phyloP scores from a whole-genome alignment of 2,888 invertebrate species.

The Strigamia crassipes region DNA sequence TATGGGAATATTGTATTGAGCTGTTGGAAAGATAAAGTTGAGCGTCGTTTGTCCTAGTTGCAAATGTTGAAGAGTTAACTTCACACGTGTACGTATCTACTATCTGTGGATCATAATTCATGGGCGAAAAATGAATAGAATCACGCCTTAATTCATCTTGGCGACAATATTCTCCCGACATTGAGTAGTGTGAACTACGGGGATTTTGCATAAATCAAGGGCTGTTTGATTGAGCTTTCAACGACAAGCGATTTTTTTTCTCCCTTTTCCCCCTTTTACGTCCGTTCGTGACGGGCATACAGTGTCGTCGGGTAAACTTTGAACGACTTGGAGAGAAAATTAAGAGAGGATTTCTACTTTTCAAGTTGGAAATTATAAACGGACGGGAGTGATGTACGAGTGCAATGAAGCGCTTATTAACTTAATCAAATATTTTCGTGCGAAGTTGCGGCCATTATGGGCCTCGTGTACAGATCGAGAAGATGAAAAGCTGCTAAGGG shows the following conservation, averaged over 20 bases:
- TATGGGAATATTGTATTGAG: constrained; percentile 16
- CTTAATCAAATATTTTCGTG: constrained; percentile 2
- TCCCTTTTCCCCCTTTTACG: constrained; percentile 8
- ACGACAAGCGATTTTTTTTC: constrained; percentile 18
- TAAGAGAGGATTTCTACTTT: constrained; percentile 9
- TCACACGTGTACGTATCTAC: constrained; percentile 3
- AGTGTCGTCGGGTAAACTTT: neutral
- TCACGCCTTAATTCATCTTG: constrained; percentile 33
- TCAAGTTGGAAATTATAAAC: neutral
- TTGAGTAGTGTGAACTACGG: constrained; percentile 30
- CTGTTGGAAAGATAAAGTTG: constrained; percentile 22
- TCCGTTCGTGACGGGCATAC: constrained; percentile 36
- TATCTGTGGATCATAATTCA: neutral
- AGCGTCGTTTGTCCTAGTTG: neutral
- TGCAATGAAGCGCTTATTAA: neutral
- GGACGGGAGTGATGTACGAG: neutral
- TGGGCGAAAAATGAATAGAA: constrained; percentile 30
- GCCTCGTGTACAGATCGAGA: constrained; percentile 5
- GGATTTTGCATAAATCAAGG: constrained; percentile 40
- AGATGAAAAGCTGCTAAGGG: constrained; percentile 32
- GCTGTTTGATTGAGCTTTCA: constrained; percentile 31
- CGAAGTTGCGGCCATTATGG: constrained; percentile 4
- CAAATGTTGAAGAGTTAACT: constrained; percentile 14
- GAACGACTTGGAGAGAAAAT: neutral
- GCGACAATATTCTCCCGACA: constrained; percentile 2